Conservation (phyloP, 1,140 invertebrate species). For the Drosophila ironensis region DNA sequence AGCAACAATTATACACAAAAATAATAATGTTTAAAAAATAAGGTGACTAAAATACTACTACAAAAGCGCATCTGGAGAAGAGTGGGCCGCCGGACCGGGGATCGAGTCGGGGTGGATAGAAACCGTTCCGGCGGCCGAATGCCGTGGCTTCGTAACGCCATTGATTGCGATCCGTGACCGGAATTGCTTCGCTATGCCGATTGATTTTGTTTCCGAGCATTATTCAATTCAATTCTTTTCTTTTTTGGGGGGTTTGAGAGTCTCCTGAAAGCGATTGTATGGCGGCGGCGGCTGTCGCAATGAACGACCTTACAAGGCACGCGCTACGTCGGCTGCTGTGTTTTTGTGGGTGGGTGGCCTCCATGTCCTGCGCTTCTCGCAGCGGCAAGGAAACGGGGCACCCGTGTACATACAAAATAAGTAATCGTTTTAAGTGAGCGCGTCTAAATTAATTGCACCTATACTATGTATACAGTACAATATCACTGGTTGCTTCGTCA, state of each 20-base stretch:
- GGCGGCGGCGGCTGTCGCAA: conserved; percentile 49
- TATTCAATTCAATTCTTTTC: no score
- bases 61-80: conserved; percentile 75
- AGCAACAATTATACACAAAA: conserved; percentile 82
- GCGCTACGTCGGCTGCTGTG: conserved; percentile 30
- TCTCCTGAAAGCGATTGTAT: conserved; percentile 73
- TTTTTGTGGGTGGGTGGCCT: not conserved
- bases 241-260: conserved; percentile 42
- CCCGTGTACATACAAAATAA: conserved; percentile 47
- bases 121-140: conserved; percentile 45
- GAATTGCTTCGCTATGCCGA: conserved; percentile 9
- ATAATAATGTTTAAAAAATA: conserved; percentile 80
- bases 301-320: conserved; percentile 76
- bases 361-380: conserved; percentile 11
- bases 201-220: not conserved
- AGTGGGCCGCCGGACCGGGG: conserved; percentile 42
- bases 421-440: conserved; percentile 75
- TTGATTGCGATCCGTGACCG: conserved; percentile 59
- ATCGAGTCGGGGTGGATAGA: conserved; percentile 20
- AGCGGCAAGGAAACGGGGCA: conserved; percentile 1
- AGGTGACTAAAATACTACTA: conserved; percentile 78
- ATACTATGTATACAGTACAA: conserved; percentile 82
- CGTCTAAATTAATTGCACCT: conserved; percentile 82
- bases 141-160: conserved; percentile 70
- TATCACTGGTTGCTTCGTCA: conserved; percentile 82